Base-by-base conservation (phyloP, 92 coral and sea anemone species). In the Porites lobata region DNA sequence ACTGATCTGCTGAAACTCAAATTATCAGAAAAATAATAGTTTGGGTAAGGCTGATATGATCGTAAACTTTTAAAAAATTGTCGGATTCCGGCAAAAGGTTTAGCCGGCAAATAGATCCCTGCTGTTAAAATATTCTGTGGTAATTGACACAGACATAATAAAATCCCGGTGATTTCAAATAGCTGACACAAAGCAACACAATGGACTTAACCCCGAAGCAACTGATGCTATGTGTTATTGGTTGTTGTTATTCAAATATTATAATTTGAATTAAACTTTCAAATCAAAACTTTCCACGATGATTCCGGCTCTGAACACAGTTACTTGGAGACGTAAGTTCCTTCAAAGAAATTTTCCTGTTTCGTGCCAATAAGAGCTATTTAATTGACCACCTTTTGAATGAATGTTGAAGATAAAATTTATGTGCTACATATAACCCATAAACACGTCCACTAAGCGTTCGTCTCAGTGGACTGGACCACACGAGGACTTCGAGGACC, bases 311-410 rank as follows among this genome's bases (percentile, higher is more conserved):
- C 14, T 69, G 8, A 9, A 1, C 15, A 24, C 61, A 79, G 83
- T 15, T 50, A n/a, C 72, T 64, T 79, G 74, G 83, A 78, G 38
- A 79, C 47, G 18, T 11, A 10, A 79, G 58, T 32, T 19, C 72
- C n/a, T 79, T 6, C 38, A 43, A 43, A 64, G 43, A 64, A 79
- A 79, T 64, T 51, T 12, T 8, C 9, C 4, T 47, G 1, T 3
- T 38, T 65, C n/a, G 38, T 14, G 65, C 56, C 43, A 24, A 65
- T 19, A 67, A 78, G 1, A 56, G 9, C 17, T 18, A 47, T 52
- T 19, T 15, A 11, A 20, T 18, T 56, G 0, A n/a, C 8, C n/a
- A 6, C 26, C 4, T 22, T 66, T n/a, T 20, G 47, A 38, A 38
- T 38, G 6, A 38, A 38, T 38, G 6, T 38, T 38, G 47, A 38